Evolutionary conservation across 1,140 invertebrate genomes (phyloP).

Genomic region (Branchinecta lindahli): DNA sequence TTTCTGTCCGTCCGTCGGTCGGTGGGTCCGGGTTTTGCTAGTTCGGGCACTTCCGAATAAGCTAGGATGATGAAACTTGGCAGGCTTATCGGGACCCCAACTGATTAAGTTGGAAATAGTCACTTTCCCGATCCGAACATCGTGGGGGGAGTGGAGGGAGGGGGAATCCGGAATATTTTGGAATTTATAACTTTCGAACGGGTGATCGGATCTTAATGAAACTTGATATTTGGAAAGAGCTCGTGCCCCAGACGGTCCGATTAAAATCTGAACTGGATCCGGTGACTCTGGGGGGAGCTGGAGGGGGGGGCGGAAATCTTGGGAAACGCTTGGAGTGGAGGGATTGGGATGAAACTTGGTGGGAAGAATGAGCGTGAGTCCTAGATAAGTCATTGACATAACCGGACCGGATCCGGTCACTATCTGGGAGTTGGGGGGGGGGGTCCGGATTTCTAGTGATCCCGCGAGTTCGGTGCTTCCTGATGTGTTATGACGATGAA

Average conservation of each 20-base stretch:
- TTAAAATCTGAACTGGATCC: background rate
- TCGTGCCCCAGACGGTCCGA: background rate
- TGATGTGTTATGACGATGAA: background rate
- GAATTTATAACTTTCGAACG: background rate
- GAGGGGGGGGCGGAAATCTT: background rate
- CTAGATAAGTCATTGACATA: background rate
- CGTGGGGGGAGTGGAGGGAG: background rate
- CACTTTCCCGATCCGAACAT: background rate
- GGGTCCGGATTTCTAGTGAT: background rate
- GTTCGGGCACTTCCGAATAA: too few species aligned
- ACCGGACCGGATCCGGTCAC: background rate
- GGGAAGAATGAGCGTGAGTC: background rate
- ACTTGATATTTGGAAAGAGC: background rate
- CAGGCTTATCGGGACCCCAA: too few species aligned
- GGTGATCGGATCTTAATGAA: conserved; percentile 9
- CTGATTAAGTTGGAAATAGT: too few species aligned
- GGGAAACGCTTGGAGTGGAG: background rate
- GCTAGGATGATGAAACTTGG: too few species aligned
- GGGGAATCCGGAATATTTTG: background rate
- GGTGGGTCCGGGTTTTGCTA: too few species aligned
- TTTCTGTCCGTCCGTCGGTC: too few species aligned
- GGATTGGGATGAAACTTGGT: background rate
- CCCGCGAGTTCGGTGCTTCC: background rate
- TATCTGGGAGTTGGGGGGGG: background rate
- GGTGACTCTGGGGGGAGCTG: background rate